Evolutionary conservation across 2,797 vertebrate species (phyloP).

Genomic region (Sebastes itinus): DNA sequence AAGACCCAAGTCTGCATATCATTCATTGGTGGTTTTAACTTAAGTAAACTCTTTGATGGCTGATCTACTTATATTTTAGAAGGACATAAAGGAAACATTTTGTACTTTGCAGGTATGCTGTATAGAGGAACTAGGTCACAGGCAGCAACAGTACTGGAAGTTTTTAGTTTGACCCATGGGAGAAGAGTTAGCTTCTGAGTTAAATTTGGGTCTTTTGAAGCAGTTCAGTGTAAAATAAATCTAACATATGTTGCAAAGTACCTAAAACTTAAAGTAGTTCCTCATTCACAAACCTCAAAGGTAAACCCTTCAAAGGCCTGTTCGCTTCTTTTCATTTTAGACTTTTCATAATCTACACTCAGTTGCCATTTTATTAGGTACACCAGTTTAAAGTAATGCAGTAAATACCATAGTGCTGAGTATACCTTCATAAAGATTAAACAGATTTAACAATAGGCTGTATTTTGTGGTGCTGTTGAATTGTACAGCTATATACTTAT

Average conservation of each 20-base stretch:
- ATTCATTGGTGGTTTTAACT: not conserved
- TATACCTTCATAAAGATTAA: no score
- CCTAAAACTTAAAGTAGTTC: not conserved
- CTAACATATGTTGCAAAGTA: not conserved
- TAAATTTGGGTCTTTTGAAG: constrained; percentile 4
- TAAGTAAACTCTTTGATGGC: not conserved
- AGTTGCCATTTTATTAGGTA: no score
- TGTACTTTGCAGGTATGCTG: constrained; percentile 36
- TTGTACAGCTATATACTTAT: not conserved
- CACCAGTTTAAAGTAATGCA: no score
- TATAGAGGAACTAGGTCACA: constrained; percentile 46
- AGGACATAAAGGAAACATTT: constrained; percentile 18
- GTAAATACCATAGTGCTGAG: no score
- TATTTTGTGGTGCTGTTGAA: not conserved
- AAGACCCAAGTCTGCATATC: not conserved
- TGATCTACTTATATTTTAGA: constrained; percentile 18
- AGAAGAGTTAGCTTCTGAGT: constrained; percentile 26
- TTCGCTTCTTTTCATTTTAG: not conserved
- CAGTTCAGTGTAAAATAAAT: not conserved
- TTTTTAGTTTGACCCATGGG: constrained; percentile 29
- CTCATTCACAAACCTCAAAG: not conserved
- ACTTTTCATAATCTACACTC: not conserved
- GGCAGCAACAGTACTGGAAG: not conserved
- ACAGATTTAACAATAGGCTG: not conserved
- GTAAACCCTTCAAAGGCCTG: not conserved